Percentiles rank a stretch among this genome's conserved stretches.
Conservation (phyloP, 2,797 vertebrate species). For the Tinamus major region DNA sequence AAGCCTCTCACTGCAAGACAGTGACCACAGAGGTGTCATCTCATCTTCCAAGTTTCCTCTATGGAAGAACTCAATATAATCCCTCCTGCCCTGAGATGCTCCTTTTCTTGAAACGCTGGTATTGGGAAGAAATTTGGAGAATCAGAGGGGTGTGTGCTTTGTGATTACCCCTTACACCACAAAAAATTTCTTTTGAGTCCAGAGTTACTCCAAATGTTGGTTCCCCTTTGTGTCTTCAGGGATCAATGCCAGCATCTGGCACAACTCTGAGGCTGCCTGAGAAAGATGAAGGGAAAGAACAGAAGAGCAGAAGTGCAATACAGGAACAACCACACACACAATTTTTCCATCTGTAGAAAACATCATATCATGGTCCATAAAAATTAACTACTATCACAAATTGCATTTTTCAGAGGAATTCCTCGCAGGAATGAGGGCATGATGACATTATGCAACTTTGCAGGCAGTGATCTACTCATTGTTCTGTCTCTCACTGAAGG, state of each 20-base stretch:
- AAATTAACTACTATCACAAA: not conserved
- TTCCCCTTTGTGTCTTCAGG: not conserved
- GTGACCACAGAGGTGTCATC: not conserved
- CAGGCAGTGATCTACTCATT: not conserved
- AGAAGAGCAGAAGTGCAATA: not conserved
- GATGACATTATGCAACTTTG: not conserved
- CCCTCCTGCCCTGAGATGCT: not conserved
- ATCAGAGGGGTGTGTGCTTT: not conserved
- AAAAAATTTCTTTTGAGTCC: not conserved
- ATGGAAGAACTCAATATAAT: not conserved
- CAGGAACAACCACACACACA: fast-evolving
- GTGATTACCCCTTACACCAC: not conserved
- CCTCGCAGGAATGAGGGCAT: not conserved
- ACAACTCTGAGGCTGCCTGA: not conserved
- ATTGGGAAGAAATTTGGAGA: not conserved
- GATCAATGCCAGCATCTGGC: not conserved
- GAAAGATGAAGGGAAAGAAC: not conserved
- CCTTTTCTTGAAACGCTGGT: not conserved
- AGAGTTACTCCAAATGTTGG: not conserved
- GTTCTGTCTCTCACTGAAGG: not conserved
- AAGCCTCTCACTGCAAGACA: not conserved
- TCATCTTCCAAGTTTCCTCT: not conserved
- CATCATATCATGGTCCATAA: fast-evolving
- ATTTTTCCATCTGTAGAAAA: not conserved
- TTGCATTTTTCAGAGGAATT: not conserved